These are phyloP conservation scores for Pterostichus madidus DNA, from an alignment of 2,888 invertebrate genomes.

Conservation along the genomic window DNA sequence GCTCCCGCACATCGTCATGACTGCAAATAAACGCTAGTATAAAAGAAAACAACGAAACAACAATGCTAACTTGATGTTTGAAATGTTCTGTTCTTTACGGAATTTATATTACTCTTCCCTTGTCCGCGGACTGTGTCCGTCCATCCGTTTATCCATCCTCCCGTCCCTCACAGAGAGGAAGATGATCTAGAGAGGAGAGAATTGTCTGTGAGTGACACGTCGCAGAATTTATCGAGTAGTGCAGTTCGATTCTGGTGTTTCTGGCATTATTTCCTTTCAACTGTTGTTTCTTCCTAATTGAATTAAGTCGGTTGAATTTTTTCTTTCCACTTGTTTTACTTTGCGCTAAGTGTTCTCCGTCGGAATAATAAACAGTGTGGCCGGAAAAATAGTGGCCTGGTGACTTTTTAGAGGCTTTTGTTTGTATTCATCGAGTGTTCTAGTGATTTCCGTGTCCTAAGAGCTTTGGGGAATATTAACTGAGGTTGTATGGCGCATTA, in stretches of 20 bases:
- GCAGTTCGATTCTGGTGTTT: slow-evolving; percentile 47
- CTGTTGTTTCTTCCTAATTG: slow-evolving; percentile 61
- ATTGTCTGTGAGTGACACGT: slow-evolving; percentile 7
- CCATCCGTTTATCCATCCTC: slow-evolving; percentile 48
- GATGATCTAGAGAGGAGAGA: not conserved
- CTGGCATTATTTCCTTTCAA: slow-evolving; percentile 39
- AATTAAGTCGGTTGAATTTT: slow-evolving; percentile 63
- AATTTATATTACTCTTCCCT: slow-evolving; percentile 55
- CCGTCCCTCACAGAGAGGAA: slow-evolving; percentile 5
- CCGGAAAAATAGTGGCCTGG: slow-evolving; percentile 30
- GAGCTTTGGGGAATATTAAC: slow-evolving; percentile 31
- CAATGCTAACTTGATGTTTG: slow-evolving; percentile 59
- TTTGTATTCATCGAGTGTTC: slow-evolving; percentile 23
- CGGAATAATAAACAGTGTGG: slow-evolving; percentile 58
- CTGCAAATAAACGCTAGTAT: slow-evolving; percentile 53
- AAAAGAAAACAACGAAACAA: slow-evolving; percentile 63
- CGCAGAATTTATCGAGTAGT: slow-evolving; percentile 33
- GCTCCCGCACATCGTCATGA: slow-evolving; percentile 58
- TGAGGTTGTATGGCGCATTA: not conserved
- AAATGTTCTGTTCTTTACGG: slow-evolving; percentile 60
- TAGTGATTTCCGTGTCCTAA: slow-evolving; percentile 41
- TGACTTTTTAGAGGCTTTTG: slow-evolving; percentile 26
- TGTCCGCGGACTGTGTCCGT: slow-evolving; percentile 11
- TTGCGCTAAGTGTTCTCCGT: slow-evolving; percentile 55
- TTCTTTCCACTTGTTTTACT: slow-evolving; percentile 60